phyloP scores from a whole-genome alignment of 2,888 invertebrate genomes.

The Chamaedrilus cognettii region DNA sequence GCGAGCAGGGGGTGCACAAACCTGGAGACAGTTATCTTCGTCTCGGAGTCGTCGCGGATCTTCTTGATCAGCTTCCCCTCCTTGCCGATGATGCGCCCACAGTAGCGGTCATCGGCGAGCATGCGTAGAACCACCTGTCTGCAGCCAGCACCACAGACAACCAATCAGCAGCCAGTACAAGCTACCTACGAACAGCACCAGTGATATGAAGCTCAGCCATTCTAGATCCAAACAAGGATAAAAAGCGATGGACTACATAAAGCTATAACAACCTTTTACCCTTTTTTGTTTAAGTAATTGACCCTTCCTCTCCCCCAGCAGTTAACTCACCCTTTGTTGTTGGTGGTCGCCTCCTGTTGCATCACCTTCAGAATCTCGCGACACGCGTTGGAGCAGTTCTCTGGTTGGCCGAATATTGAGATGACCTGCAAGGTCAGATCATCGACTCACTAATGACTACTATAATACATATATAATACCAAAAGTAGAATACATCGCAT shows the following conservation, averaged over 20 bases:
- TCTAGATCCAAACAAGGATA: no score
- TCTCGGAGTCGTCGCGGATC: conserved; percentile 97
- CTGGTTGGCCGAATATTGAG: conserved; percentile 96
- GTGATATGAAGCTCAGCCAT: background rate
- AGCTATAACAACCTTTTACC: no score
- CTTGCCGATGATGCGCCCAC: conserved; percentile 97
- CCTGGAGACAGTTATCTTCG: conserved; percentile 93
- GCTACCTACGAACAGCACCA: background rate
- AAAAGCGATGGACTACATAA: no score
- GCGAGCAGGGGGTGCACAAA: no score
- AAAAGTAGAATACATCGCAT: no score
- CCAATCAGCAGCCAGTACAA: background rate
- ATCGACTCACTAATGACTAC: background rate
- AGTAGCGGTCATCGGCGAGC: conserved; percentile 94
- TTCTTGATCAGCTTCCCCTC: conserved; percentile 96
- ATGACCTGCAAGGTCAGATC: conserved; percentile 71
- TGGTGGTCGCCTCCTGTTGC: conserved; percentile 74
- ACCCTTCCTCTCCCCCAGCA: no score
- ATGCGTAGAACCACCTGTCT: conserved; percentile 78
- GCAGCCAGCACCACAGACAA: background rate
- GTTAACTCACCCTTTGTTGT: conserved; percentile 27
- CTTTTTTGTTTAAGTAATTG: no score
- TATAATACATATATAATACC: no score
- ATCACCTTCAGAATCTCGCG: conserved; percentile 95
- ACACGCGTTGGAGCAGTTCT: conserved; percentile 97